Percentiles rank a stretch among this genome's conserved stretches.
These are phyloP conservation scores for Malthinus flaveolus DNA, from an alignment of 2,888 invertebrate genomes.

Conservation along the genomic window DNA sequence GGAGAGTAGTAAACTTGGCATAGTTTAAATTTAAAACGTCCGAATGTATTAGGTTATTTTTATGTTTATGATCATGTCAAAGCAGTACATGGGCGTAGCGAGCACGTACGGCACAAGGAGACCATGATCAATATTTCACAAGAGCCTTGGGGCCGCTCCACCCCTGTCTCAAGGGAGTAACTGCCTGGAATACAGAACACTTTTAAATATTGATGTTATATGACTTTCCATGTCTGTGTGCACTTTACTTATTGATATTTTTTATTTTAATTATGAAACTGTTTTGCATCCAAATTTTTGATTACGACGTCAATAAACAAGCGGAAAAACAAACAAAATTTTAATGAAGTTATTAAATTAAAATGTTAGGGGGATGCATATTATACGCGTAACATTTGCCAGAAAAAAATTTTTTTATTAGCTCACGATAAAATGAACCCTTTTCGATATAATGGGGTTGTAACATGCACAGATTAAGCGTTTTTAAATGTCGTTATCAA, in stretches of 20 bases:
- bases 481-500: too few species aligned
- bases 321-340: too few species aligned
- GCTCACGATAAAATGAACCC: too few species aligned
- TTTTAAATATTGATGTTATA: slow-evolving; percentile 40
- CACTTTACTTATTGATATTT: slow-evolving; percentile 19
- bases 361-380: too few species aligned
- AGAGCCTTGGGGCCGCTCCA: slow-evolving; percentile 46
- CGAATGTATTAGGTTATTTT: slow-evolving; percentile 26
- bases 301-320: too few species aligned
- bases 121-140: slow-evolving; percentile 51
- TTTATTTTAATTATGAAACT: too few species aligned
- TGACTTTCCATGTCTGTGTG: slow-evolving; percentile 31
- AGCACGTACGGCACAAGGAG: slow-evolving; percentile 39
- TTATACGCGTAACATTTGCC: too few species aligned
- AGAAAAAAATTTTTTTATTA: too few species aligned
- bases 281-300: too few species aligned
- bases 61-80: slow-evolving; percentile 33
- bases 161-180: slow-evolving; percentile 45
- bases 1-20: not conserved
- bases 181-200: slow-evolving; percentile 47
- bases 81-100: slow-evolving; percentile 32
- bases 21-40: slow-evolving; percentile 15
- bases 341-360: too few species aligned
- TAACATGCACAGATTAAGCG: too few species aligned
- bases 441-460: too few species aligned